A percentile compares a stretch with the other conserved stretches of the same genome.
Conservation (phyloP, 2,797 vertebrate species). For the Nyctalus aviator region DNA sequence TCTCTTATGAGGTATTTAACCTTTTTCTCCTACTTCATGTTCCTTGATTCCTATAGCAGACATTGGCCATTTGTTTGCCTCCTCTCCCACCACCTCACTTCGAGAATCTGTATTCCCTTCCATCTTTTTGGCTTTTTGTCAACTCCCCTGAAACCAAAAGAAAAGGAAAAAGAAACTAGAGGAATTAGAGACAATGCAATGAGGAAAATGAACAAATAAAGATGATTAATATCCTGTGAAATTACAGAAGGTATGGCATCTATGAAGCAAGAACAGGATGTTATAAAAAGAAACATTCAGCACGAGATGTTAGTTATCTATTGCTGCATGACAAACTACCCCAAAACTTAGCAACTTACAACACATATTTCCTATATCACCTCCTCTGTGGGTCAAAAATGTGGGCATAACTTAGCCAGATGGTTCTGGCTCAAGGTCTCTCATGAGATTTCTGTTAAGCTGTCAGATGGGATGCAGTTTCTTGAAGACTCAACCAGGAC, state of each 20-base stretch:
- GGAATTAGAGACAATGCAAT: conserved; percentile 32
- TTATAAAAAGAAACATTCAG: conserved; percentile 25
- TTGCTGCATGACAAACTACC: not conserved
- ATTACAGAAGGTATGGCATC: not conserved
- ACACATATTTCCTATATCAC: not conserved
- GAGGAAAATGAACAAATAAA: conserved; percentile 13
- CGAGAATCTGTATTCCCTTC: conserved; percentile 5
- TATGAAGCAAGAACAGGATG: conserved; percentile 15
- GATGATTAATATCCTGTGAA: not conserved
- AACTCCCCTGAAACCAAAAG: not conserved
- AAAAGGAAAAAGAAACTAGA: not conserved
- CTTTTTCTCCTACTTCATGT: not conserved
- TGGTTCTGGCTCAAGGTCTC: not conserved
- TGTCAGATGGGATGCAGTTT: not conserved
- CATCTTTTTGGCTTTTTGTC: conserved; percentile 10
- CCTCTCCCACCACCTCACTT: not conserved
- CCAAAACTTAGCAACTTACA: not conserved
- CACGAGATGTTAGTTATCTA: not conserved
- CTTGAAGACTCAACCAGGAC: not conserved
- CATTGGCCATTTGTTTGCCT: not conserved
- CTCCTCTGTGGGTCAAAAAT: conserved; percentile 24
- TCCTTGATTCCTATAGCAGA: not conserved
- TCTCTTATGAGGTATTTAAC: not conserved
- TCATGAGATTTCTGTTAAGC: not conserved
- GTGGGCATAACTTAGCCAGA: not conserved